phyloP scores from a whole-genome alignment of 2,888 invertebrate genomes.

The Limnephilus auricula region DNA sequence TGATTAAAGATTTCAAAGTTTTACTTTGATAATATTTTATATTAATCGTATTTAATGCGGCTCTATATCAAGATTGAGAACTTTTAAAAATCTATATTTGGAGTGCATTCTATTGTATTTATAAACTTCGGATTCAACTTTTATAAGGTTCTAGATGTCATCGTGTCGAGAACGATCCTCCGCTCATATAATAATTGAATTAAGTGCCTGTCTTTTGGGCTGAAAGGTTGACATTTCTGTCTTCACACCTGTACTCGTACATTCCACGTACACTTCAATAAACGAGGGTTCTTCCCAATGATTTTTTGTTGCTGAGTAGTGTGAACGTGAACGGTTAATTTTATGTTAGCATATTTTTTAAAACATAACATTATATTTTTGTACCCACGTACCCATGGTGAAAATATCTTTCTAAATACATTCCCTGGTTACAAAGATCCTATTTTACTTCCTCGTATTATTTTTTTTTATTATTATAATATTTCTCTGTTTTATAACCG shows the following conservation, averaged over 20 bases:
- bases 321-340: background rate
- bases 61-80: too few relatives aligned
- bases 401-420: too few relatives aligned
- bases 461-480: too few relatives aligned
- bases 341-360: too few relatives aligned
- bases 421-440: too few relatives aligned
- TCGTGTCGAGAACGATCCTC: background rate
- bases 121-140: background rate
- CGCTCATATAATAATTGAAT: background rate
- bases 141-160: background rate
- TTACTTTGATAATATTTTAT: too few relatives aligned
- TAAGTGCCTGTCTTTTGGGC: background rate
- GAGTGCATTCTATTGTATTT: background rate
- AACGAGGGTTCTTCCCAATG: background rate
- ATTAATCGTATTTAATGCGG: too few relatives aligned
- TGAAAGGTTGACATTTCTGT: background rate
- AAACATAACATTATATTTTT: too few relatives aligned
- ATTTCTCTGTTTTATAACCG: too few relatives aligned
- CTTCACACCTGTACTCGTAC: background rate
- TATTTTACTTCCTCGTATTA: too few relatives aligned
- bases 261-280: background rate
- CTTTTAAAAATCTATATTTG: background rate
- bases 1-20: too few relatives aligned
- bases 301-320: background rate
- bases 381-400: too few relatives aligned